Evolutionary conservation across 2,888 invertebrate species (phyloP).

Genomic region (Scelioninae gen. 1): DNA sequence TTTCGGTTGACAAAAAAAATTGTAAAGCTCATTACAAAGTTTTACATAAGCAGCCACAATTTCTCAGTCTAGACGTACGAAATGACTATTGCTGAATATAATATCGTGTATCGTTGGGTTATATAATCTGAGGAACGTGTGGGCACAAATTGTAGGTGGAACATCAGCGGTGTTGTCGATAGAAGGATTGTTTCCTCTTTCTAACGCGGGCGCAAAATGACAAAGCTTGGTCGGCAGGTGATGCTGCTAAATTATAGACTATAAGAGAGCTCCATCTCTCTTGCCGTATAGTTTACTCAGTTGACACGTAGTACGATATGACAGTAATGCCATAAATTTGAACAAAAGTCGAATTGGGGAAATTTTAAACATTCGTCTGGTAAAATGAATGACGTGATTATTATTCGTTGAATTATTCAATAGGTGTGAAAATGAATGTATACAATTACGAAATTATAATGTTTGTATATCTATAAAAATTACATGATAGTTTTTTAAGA

Average conservation of each 20-base stretch:
- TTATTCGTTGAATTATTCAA: not conserved
- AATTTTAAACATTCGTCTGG: not conserved
- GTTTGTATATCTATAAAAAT: too few species aligned
- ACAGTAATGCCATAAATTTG: constrained; percentile 53
- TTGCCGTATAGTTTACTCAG: constrained; percentile 23
- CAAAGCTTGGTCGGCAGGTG: constrained; percentile 69
- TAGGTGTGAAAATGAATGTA: not conserved
- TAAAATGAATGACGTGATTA: not conserved
- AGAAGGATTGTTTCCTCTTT: constrained; percentile 69
- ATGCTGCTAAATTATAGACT: constrained; percentile 69
- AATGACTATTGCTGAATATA: constrained; percentile 55
- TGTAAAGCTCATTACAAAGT: constrained; percentile 48
- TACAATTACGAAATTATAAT: not conserved
- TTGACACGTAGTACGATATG: constrained; percentile 49
- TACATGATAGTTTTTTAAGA: too few species aligned
- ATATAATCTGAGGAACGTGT: constrained; percentile 67
- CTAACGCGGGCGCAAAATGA: constrained; percentile 69
- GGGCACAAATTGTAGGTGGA: constrained; percentile 72
- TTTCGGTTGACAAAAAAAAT: constrained; percentile 10
- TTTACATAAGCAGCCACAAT: constrained; percentile 59
- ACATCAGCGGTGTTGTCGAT: constrained; percentile 67
- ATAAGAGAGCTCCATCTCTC: not conserved
- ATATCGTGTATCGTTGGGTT: constrained; percentile 48
- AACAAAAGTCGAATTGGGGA: not conserved
- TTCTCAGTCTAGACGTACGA: constrained; percentile 62